These are phyloP conservation scores for Mohoua ochrocephala DNA, from an alignment of 2,113 vertebrate species.

Conservation along the genomic window DNA sequence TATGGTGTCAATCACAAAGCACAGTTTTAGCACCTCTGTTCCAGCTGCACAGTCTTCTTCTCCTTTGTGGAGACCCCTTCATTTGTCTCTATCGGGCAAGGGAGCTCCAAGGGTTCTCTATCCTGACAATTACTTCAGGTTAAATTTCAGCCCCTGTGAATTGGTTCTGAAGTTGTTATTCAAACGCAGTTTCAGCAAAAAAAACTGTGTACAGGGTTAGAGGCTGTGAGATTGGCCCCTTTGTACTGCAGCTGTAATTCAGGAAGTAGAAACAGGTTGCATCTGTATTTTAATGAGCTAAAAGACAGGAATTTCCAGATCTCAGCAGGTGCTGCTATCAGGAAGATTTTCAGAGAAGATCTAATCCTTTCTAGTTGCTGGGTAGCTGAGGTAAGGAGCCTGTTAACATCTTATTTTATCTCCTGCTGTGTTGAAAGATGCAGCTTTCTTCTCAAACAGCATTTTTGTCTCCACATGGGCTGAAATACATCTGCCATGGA, in stretches of 20 bases:
- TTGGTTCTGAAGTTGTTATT: not conserved
- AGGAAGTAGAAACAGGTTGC: not conserved
- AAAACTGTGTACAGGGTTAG: not conserved
- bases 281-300: not conserved
- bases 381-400: not conserved
- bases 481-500: not conserved
- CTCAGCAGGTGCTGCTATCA: conserved; percentile 16
- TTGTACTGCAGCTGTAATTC: not conserved
- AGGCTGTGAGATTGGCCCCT: not conserved
- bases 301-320: not conserved
- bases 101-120: not conserved
- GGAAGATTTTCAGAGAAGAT: conserved; percentile 18
- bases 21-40: not conserved
- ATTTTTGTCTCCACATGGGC: not conserved
- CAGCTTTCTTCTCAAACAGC: not conserved
- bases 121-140: not conserved
- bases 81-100: not conserved
- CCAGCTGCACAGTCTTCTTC: not conserved
- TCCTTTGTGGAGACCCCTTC: not conserved
- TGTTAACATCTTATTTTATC: conserved; percentile 18
- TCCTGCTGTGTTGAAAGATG: conserved; percentile 24
- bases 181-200: not conserved
- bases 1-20: not conserved
- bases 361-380: conserved; percentile 4
- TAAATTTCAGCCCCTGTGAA: not conserved